Base-by-base conservation (phyloP, 2,113 vertebrate genomes). In the Microcebus lehilahytsara region DNA sequence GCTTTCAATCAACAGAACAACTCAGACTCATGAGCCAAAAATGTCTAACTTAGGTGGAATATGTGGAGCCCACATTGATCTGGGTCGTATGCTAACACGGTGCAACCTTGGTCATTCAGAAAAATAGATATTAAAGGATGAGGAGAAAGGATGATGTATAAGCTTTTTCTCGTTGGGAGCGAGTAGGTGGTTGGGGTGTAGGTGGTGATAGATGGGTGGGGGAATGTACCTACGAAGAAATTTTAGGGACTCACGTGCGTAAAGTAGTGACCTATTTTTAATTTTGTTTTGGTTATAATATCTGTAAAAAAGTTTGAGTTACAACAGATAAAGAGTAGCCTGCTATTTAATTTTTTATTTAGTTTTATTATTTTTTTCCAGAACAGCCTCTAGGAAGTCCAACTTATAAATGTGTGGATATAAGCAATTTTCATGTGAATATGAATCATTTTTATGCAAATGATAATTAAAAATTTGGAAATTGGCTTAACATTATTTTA, bases 401-500 rank as follows among this genome's bases (percentile, higher is more conserved):
- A 81, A 7, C 1, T 67, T 53, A 20, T 56, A 11, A 71, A 69
- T 66, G 22, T 93, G 17, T 30, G 56, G 8, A 32, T 51, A 69
- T 42, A 14, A 95, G 4, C 72, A 69, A 71, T 81, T 93, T 37
- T 75, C 62, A 71, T 83, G 9, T 49, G 11, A 77, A 56, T 67
- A 42, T 88, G 60, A 74, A 88, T 75, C 8, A 14, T 37, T 91
- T 93, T 69, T 66, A 37, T 69, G 13, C 32, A 85, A 37, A 51
- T 80, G 30, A 62, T 62, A 95, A 93, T 93, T 79, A 46, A 20
- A 84, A 66, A 34, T 11, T 71, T 79, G 2, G 30, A 91, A 92
- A 56, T 19, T 32, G 10, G 1, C 34, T 89, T 62, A 84, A 67
- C 40, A 84, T 22, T 32, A 56, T 40, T 93, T 71, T 42, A 72